Evolutionary conservation across 2,113 vertebrate genomes (phyloP), one percentile per base, ranked within the genome.

Genomic region (Neolamprologus longior): DNA sequence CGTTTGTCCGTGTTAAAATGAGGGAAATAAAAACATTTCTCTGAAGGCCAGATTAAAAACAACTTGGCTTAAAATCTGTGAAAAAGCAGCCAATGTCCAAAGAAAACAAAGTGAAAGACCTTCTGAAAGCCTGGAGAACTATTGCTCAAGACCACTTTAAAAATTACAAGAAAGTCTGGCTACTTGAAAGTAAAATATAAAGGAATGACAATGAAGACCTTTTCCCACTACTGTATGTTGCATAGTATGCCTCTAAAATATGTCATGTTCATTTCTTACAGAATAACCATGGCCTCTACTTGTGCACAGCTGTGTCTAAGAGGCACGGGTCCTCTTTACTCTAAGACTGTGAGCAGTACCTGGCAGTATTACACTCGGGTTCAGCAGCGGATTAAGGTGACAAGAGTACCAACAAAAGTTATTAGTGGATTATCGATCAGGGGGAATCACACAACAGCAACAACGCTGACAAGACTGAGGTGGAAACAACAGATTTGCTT

Each of bases 301-400:
- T 89, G 68, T 76, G 89, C 90, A 66, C 88, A 89, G 73, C 54
- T 95, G 33, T 95, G 94, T 90, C 89, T 90, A 54, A 93, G 87
- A 86, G 92, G 92, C 86, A 83, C 82, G 81, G 12, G 80, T 79
- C 61, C 91, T 73, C 68, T 96, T 54, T 54, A 26, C 45, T 73
- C 89, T 8, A 94, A 84, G 71, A 90, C 82, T 2, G 42, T 85
- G 55, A 26, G 63, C 9, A 7, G 78, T 55, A 80, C 82, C 21
- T 71, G 82, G 57, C 82, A 89, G 71, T 52, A 58, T 42, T 45
- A 73, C 12, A 35, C 80, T 42, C 81, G 73, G 40, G 10, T 90
- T 80, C 82, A 40, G 8, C 83, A 31, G 24, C 84, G 66, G 26
- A 17, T 35, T 42, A 58, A 76, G 19, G n/a, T 21, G 42, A 52